phyloP scores from a whole-genome alignment of 2,113 vertebrate species.

The Nesoenas mayeri region DNA sequence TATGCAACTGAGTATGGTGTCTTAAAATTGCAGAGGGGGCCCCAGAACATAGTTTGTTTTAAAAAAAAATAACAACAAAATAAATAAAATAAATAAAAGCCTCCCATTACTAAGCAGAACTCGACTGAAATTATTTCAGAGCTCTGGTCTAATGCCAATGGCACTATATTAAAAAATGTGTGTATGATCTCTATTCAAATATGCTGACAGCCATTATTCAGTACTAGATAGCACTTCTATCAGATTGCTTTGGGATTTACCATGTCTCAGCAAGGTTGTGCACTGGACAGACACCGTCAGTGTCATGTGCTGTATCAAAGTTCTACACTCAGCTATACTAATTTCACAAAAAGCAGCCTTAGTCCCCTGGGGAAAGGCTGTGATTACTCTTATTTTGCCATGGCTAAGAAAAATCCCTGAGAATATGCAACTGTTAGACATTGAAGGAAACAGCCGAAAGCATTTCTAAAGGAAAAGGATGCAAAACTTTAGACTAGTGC shows the following conservation, averaged over 20 bases:
- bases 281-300: background rate
- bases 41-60: background rate
- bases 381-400: slow-evolving; percentile 25
- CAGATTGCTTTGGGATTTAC: slow-evolving; percentile 13
- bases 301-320: background rate
- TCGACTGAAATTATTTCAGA: background rate
- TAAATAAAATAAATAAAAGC: slow-evolving; percentile 60
- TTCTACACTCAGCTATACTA: background rate
- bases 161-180: background rate
- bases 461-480: background rate
- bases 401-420: slow-evolving; percentile 71
- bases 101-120: background rate
- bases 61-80: background rate
- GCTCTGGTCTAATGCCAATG: background rate
- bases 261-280: background rate
- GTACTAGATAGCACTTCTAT: background rate
- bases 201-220: background rate
- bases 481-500: background rate
- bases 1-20: background rate
- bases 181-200: background rate
- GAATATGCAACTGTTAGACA: slow-evolving; percentile 59
- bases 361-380: background rate
- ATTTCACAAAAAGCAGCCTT: slow-evolving; percentile 17
- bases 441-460: slow-evolving; percentile 28
- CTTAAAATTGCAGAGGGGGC: background rate